A percentile compares a stretch with the other conserved stretches of the same genome.
phyloP scores from a whole-genome alignment of 2,113 vertebrate genomes.

The Camarhynchus parvulus region DNA sequence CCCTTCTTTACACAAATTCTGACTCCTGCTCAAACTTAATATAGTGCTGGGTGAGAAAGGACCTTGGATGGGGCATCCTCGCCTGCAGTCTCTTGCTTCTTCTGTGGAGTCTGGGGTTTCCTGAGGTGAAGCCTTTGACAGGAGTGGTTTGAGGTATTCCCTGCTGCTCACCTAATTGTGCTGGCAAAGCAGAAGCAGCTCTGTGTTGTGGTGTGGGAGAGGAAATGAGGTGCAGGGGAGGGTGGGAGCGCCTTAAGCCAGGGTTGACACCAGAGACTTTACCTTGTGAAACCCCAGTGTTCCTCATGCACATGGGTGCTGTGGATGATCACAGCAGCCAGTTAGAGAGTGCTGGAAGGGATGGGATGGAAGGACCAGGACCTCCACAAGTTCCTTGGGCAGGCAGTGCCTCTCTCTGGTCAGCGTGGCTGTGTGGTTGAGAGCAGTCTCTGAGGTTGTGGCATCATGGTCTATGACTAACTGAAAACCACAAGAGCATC shows the following conservation, averaged over 20 bases:
- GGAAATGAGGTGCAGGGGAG: background rate
- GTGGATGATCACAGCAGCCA: background rate
- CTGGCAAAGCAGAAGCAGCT: background rate
- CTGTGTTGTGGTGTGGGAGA: background rate
- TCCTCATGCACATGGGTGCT: accelerated
- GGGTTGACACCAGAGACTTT: background rate
- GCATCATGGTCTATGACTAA: background rate
- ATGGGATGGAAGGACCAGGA: accelerated
- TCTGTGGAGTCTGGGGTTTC: background rate
- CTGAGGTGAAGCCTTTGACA: background rate
- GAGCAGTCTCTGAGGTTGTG: background rate
- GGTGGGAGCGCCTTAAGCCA: background rate
- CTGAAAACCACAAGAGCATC: background rate
- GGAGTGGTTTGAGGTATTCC: background rate
- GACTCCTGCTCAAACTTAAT: background rate
- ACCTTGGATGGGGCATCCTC: background rate
- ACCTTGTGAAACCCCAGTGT: accelerated
- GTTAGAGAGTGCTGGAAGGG: background rate
- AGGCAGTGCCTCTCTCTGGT: background rate
- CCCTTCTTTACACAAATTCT: background rate
- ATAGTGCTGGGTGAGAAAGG: background rate
- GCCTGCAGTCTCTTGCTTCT: background rate
- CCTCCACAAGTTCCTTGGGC: background rate
- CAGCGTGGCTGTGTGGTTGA: background rate
- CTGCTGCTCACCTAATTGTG: background rate